Evolutionary conservation across 2,113 vertebrate species (phyloP).

Genomic region (Gavialis gangeticus): DNA sequence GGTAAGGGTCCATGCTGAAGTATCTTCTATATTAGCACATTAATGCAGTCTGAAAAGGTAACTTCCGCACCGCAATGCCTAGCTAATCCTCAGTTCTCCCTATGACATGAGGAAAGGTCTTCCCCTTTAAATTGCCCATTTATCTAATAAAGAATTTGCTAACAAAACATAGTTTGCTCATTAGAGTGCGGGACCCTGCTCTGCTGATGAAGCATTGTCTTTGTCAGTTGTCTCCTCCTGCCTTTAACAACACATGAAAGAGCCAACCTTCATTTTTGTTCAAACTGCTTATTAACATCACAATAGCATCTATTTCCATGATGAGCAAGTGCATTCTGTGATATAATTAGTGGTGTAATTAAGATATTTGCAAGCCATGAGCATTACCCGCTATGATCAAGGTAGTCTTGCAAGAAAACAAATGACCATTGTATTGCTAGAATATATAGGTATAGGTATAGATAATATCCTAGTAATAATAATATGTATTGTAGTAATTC

Average conservation of each 20-base stretch:
- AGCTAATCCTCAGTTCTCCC: background rate
- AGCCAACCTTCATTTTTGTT: slow-evolving; percentile 5
- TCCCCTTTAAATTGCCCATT: slow-evolving; percentile 12
- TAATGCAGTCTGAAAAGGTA: too few species aligned
- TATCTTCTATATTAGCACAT: too few species aligned
- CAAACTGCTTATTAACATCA: slow-evolving; percentile 39
- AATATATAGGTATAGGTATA: background rate
- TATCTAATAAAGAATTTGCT: slow-evolving; percentile 42
- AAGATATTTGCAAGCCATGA: slow-evolving; percentile 68
- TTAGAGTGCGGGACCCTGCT: slow-evolving; percentile 2
- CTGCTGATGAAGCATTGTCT: background rate
- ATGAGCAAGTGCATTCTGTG: background rate
- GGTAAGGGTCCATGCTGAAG: too few species aligned
- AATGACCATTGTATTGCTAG: slow-evolving; percentile 52
- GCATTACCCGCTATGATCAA: background rate
- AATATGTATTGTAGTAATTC: too few species aligned
- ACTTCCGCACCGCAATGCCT: too few species aligned
- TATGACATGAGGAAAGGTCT: background rate
- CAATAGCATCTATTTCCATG: background rate
- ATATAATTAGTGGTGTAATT: slow-evolving; percentile 59
- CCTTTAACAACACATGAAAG: slow-evolving; percentile 45
- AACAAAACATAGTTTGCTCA: slow-evolving; percentile 49
- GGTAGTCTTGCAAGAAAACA: background rate
- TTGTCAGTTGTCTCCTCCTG: slow-evolving; percentile 31
- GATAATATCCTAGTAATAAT: too few species aligned